Conservation (phyloP, 1,140 invertebrate genomes). For the Trialeurodes vaporariorum region DNA sequence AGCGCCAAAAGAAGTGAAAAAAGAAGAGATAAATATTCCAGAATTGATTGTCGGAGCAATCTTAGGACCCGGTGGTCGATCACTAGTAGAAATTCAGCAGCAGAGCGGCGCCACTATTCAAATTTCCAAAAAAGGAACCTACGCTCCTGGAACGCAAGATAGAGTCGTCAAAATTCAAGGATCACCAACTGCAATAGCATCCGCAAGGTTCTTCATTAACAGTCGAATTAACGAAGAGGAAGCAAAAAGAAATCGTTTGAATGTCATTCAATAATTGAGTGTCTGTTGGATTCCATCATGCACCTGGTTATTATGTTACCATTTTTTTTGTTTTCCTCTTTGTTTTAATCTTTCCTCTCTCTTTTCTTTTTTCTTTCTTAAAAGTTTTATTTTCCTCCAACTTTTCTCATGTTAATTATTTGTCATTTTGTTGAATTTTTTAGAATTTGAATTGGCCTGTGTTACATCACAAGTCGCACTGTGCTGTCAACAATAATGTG, state of each 20-base stretch:
- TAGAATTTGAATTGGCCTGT: neutral
- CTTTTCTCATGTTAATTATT: neutral
- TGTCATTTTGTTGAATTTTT: neutral
- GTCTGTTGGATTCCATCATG: neutral
- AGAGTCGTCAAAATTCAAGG: slow-evolving; percentile 93
- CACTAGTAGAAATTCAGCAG: slow-evolving; percentile 93
- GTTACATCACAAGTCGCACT: neutral
- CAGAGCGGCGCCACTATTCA: slow-evolving; percentile 92
- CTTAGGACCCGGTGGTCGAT: slow-evolving; percentile 83
- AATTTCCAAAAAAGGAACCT: slow-evolving; percentile 96
- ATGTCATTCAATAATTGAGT: neutral
- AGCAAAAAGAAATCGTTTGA: slow-evolving; percentile 50
- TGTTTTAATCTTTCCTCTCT: too few species aligned
- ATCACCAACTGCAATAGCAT: slow-evolving; percentile 69
- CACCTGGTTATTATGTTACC: neutral
- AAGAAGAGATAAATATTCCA: slow-evolving; percentile 80
- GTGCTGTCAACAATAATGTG: neutral
- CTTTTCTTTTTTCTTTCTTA: too few species aligned
- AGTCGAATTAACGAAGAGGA: slow-evolving; percentile 92
- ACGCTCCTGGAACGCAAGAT: slow-evolving; percentile 90
- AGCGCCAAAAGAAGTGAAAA: slow-evolving; percentile 14
- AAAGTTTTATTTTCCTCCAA: neutral
- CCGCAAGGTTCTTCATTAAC: slow-evolving; percentile 88
- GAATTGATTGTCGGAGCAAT: slow-evolving; percentile 94
- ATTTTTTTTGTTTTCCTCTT: neutral